These are phyloP conservation scores for Palythoa grandiflora DNA, from an alignment of 92 coral and sea anemone genomes.

Conservation along the genomic window DNA sequence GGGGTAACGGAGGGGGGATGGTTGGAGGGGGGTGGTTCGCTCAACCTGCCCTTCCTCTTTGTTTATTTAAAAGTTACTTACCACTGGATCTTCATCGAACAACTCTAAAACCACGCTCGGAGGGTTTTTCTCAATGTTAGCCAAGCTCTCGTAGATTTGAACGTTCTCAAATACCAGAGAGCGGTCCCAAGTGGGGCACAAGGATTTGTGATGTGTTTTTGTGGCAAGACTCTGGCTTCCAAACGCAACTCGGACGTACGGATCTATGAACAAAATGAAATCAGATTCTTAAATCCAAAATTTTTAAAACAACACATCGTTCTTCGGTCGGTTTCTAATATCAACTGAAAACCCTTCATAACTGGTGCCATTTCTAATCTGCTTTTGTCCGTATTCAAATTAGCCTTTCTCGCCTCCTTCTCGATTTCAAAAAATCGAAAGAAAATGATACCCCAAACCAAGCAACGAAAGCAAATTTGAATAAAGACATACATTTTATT, in stretches of 20 bases:
- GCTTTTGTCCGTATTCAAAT: too few relatives aligned
- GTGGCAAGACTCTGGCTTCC: conserved; percentile 84
- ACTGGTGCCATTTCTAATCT: too few relatives aligned
- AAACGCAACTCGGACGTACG: conserved; percentile 85
- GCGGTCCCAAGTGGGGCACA: conserved; percentile 98
- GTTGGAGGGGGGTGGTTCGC: too few relatives aligned
- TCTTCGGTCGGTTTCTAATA: neutral
- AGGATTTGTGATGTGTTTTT: conserved; percentile 71
- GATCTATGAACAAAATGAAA: conserved; percentile 59
- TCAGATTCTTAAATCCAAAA: neutral
- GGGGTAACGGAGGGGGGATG: too few relatives aligned
- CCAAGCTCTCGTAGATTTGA: conserved; percentile 76
- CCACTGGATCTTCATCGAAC: conserved; percentile 88
- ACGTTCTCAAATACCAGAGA: conserved; percentile 88
- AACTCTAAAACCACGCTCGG: conserved; percentile 88
- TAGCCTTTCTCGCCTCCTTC: neutral
- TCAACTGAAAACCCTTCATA: neutral
- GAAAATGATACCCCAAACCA: too few relatives aligned
- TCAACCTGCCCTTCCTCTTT: neutral
- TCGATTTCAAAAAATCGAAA: too few relatives aligned
- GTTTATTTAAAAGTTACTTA: conserved; percentile 38
- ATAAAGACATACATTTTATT: too few relatives aligned
- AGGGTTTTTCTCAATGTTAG: conserved; percentile 75
- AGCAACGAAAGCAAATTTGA: too few relatives aligned
- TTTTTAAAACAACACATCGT: neutral